A percentile compares a stretch with the other conserved stretches of the same genome.
Conservation (phyloP, 1,140 invertebrate species). For the Mizuhopecten yessoensis region DNA sequence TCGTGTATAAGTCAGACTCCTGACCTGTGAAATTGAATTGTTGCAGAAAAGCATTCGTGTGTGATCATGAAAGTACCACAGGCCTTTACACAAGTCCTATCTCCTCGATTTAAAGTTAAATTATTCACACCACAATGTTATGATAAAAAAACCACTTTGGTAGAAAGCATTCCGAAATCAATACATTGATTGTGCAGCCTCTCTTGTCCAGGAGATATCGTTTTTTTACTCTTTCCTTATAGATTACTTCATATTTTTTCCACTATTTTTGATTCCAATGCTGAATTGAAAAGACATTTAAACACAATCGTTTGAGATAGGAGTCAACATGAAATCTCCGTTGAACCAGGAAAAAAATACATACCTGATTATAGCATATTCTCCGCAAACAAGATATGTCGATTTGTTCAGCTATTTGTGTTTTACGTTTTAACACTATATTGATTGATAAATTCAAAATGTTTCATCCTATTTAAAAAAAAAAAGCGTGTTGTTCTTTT, state of each 20-base stretch:
- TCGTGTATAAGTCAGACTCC: too few relatives aligned
- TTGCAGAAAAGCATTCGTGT: background rate
- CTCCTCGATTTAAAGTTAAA: background rate
- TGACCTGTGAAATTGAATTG: background rate
- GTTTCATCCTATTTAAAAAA: too few relatives aligned
- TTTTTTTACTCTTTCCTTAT: background rate
- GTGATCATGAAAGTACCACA: background rate
- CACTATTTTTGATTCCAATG: background rate
- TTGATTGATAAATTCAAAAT: too few relatives aligned
- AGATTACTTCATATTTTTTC: background rate
- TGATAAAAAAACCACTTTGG: background rate
- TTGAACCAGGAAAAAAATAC: background rate
- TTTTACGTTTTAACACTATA: too few relatives aligned
- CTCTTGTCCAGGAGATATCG: background rate
- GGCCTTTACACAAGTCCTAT: background rate
- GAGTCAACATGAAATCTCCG: background rate
- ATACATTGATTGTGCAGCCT: background rate
- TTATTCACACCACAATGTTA: background rate
- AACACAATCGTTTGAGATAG: background rate
- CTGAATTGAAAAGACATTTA: background rate
- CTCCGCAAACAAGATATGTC: too few relatives aligned
- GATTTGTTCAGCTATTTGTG: too few relatives aligned
- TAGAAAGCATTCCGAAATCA: background rate
- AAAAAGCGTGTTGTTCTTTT: too few relatives aligned
- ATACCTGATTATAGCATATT: background rate